phyloP scores from a whole-genome alignment of 2,113 vertebrate genomes.

The Centrocercus urophasianus region DNA sequence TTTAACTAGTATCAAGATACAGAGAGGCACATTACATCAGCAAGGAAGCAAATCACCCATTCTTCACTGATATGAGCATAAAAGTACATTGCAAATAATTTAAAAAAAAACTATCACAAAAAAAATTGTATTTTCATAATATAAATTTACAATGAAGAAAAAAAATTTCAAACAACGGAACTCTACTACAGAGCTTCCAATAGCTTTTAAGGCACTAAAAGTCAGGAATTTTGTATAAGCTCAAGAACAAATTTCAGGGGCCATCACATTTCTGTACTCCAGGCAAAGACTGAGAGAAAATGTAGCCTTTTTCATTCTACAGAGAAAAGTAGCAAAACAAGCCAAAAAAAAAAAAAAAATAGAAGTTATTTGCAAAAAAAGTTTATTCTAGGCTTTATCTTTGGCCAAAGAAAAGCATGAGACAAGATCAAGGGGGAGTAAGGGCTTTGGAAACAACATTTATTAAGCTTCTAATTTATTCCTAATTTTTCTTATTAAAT shows the following conservation, averaged over 20 bases:
- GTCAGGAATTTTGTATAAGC: background rate
- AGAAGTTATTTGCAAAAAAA: background rate
- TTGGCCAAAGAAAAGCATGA: background rate
- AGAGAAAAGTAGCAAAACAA: background rate
- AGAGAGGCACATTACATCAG: background rate
- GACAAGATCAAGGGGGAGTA: background rate
- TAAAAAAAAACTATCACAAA: too few relatives aligned
- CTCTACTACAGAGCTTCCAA: background rate
- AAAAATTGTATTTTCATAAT: background rate
- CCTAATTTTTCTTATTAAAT: background rate
- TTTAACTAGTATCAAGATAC: background rate
- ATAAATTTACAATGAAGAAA: background rate
- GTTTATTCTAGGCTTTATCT: background rate
- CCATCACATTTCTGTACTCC: background rate
- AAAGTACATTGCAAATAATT: background rate
- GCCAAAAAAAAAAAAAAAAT: background rate
- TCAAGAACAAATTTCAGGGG: background rate
- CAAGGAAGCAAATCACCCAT: background rate
- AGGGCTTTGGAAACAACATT: background rate
- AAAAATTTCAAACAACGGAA: background rate
- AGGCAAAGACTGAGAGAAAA: background rate
- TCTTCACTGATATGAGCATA: background rate
- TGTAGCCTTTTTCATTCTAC: background rate
- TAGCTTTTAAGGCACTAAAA: background rate
- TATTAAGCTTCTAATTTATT: background rate